Evolutionary conservation across 2,797 vertebrate species (phyloP).

Genomic region (Hydrocynus forskahlii): DNA sequence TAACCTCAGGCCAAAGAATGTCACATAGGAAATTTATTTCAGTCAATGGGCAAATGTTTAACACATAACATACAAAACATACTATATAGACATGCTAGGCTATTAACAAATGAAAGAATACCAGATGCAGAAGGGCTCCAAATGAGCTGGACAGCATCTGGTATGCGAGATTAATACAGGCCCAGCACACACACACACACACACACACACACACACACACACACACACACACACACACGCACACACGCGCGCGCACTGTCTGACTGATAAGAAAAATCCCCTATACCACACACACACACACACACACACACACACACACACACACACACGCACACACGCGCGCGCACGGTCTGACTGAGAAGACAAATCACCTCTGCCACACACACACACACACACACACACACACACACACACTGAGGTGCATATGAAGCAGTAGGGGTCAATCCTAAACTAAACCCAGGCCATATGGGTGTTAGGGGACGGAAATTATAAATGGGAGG

Average conservation of each 20-base stretch:
- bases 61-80: neutral
- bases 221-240: slow-evolving; percentile 55
- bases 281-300: slow-evolving; percentile 58
- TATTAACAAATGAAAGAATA: neutral
- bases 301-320: too few species aligned
- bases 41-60: neutral
- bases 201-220: slow-evolving; percentile 53
- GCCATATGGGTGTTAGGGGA: slow-evolving; percentile 38
- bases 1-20: too few species aligned
- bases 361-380: slow-evolving; percentile 70
- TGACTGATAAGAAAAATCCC: slow-evolving; percentile 69
- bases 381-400: slow-evolving; percentile 56
- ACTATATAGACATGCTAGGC: neutral
- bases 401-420: slow-evolving; percentile 51
- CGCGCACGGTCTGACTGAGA: slow-evolving; percentile 26
- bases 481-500: slow-evolving; percentile 18
- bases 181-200: slow-evolving; percentile 48
- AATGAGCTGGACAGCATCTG: slow-evolving; percentile 26
- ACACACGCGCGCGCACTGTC: slow-evolving; percentile 9
- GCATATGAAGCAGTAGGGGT: slow-evolving; percentile 59
- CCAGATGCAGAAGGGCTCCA: neutral
- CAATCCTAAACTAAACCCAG: slow-evolving; percentile 70
- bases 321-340: slow-evolving; percentile 59
- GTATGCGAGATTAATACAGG: slow-evolving; percentile 40
- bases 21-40: neutral